Percentiles rank a stretch among this genome's conserved stretches.
Conservation (phyloP, 1,140 invertebrate species). For the Hydropsyche tenuis region DNA sequence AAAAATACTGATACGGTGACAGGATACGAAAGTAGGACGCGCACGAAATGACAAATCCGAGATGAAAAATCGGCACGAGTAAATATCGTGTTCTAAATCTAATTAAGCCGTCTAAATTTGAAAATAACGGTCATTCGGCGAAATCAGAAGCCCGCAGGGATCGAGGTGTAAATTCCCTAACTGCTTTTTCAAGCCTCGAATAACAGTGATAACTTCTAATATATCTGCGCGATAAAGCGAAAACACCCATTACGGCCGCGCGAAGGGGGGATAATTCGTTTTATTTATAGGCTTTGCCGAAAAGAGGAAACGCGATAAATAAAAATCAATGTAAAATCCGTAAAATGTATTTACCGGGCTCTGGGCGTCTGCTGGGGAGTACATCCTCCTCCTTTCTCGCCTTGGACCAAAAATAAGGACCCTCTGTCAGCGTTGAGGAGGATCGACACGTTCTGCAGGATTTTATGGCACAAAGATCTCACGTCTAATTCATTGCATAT, state of each 20-base stretch:
- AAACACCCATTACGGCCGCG: too few species aligned
- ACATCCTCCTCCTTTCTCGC: constrained; percentile 64
- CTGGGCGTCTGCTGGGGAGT: constrained; percentile 54
- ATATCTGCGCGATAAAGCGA: too few species aligned
- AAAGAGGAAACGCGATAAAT: too few species aligned
- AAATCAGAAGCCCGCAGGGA: background rate
- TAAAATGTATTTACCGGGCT: constrained; percentile 57
- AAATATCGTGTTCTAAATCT: background rate
- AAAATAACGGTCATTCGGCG: constrained; percentile 18
- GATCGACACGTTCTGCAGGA: constrained; percentile 93
- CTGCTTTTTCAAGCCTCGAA: constrained; percentile 7
- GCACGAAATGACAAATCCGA: background rate
- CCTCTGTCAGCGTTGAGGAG: constrained; percentile 90
- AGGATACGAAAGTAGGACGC: too few species aligned
- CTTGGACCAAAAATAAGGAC: constrained; percentile 92
- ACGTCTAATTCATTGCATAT: constrained; percentile 96
- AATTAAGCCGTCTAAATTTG: background rate
- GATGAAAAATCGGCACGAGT: background rate
- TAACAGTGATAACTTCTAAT: constrained; percentile 4
- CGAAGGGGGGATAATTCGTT: too few species aligned
- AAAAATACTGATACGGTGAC: too few species aligned
- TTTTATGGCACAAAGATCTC: constrained; percentile 92
- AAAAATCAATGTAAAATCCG: too few species aligned
- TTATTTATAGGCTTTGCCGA: too few species aligned
- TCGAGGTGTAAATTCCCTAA: constrained; percentile 5